A percentile compares a stretch with the other conserved stretches of the same genome.
phyloP scores from a whole-genome alignment of 2,113 vertebrate species.

The Ceuthmochares aereus region DNA sequence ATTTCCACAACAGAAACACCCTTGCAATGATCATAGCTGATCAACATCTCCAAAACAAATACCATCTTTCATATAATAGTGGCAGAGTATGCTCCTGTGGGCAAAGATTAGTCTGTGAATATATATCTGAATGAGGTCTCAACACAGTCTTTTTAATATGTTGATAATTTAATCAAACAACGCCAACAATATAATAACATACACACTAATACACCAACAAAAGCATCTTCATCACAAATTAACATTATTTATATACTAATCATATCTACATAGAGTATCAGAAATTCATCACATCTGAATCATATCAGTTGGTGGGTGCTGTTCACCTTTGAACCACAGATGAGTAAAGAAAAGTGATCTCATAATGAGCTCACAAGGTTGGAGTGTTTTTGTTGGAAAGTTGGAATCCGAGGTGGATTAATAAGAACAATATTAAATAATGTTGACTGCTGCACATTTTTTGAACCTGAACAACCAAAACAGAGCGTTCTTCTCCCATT shows the following conservation, averaged over 20 bases:
- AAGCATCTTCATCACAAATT: background rate
- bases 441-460: background rate
- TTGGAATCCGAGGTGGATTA: background rate
- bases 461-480: background rate
- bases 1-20: background rate
- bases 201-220: background rate
- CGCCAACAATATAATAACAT: background rate
- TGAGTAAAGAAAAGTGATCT: background rate
- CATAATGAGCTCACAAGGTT: background rate
- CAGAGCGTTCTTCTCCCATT: background rate
- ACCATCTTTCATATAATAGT: background rate
- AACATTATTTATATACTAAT: background rate
- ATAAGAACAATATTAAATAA: background rate
- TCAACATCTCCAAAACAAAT: background rate
- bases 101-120: background rate
- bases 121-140: background rate
- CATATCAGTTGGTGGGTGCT: background rate
- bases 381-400: background rate
- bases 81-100: background rate
- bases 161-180: background rate
- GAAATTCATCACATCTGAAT: background rate
- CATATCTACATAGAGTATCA: background rate
- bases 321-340: background rate
- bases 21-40: background rate
- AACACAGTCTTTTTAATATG: background rate